Conservation (phyloP, 2,113 vertebrate genomes). For the Atlantisia rogersi region DNA sequence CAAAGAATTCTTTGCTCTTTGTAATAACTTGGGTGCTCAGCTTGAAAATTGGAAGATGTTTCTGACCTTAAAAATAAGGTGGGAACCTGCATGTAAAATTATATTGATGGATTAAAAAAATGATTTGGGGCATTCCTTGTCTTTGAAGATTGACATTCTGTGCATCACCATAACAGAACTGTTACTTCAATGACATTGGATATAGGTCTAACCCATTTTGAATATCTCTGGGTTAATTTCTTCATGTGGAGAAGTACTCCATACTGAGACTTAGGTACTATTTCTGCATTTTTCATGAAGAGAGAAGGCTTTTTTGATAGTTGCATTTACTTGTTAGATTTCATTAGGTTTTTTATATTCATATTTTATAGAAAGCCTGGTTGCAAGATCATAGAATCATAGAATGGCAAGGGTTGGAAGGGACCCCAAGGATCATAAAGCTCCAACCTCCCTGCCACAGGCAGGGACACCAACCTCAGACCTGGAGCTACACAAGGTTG, state of each 20-base stretch:
- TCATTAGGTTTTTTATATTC: neutral
- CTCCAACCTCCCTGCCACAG: too few relatives aligned
- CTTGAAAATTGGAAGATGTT: neutral
- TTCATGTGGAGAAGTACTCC: neutral
- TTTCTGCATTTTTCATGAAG: neutral
- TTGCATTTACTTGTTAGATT: neutral
- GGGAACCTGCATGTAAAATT: neutral
- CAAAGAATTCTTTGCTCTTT: neutral
- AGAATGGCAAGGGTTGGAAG: too few relatives aligned
- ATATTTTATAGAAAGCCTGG: neutral
- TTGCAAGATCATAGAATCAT: neutral
- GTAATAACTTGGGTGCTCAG: neutral
- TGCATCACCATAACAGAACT: neutral
- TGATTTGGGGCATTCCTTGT: neutral
- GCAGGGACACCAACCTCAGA: too few relatives aligned
- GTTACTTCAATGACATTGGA: neutral
- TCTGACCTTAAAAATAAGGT: neutral
- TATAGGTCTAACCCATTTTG: neutral
- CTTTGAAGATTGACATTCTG: neutral
- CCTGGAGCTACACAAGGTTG: too few relatives aligned
- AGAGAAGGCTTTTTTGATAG: neutral
- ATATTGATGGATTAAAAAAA: neutral
- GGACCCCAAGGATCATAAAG: too few relatives aligned
- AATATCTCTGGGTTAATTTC: neutral
- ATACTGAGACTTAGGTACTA: neutral